Evolutionary conservation across 2,888 invertebrate genomes (phyloP), one percentile per base, ranked within the genome.

Genomic region (Nomada goodeniana): DNA sequence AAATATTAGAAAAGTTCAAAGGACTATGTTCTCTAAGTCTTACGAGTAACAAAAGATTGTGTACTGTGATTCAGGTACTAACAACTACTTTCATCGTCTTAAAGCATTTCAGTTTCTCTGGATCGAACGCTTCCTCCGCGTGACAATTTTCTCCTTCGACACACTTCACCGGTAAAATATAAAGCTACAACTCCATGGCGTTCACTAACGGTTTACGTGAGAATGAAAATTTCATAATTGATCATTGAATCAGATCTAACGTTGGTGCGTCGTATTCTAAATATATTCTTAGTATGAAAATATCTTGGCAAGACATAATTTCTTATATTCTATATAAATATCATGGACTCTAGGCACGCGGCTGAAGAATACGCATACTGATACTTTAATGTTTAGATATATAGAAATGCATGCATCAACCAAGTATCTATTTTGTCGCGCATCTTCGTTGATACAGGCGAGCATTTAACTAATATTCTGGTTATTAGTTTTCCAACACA

Each of bases 31-130:
- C 84, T 79, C 84, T 86, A 90, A 69, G 75, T 78, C 82, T 85
- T 86, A 83, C 36, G 76, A 75, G 55, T 83, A 86, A 84, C 76
- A 76, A 86, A 86, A 64, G 70, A 67, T 64, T 85, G 80, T 90
- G 87, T 90, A 89, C 90, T 90, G 73, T 88, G 81, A 80, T 87
- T 91, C 91, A 91, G 91, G 91, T 91, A 91, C 91, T 91, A 89
- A 84, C 53, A 88, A 86, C 84, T 88, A 84, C 82, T 73, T 77
- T 83, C 80, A 53, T 79, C 82, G 68, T 83, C 65, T 85, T 89
- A 89, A 89, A 89, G 88, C 88, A 86, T 83, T 77, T 80, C 68
- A 29, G 64, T 82, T 85, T 82, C 26, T 75, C 60, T 69, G 64
- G 47, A 60, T 23, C 52, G 69, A 50, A 55, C 44, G 52, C 18